Percentiles rank a stretch among this genome's conserved stretches.
Conservation (phyloP, 2,113 vertebrate species). For the Ammodytes marinus region DNA sequence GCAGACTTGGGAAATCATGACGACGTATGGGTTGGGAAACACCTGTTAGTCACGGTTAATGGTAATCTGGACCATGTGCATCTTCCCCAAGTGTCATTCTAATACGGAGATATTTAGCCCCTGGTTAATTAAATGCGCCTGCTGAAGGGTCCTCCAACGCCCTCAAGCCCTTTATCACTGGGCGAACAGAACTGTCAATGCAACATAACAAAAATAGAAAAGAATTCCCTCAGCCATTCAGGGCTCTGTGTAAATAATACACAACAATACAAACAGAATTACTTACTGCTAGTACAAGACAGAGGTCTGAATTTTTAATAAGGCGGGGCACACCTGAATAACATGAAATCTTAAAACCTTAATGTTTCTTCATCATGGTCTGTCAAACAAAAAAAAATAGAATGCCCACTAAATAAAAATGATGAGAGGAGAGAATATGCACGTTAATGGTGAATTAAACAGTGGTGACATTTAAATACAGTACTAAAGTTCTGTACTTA, state of each 20-base stretch:
- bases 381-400: slow-evolving; percentile 7
- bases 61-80: slow-evolving; percentile 58
- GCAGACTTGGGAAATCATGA: slow-evolving; percentile 57
- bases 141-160: slow-evolving; percentile 40
- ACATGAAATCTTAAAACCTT: not conserved
- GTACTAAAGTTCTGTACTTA: not conserved
- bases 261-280: slow-evolving; percentile 37
- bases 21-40: slow-evolving; percentile 47
- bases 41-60: slow-evolving; percentile 75
- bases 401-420: not conserved
- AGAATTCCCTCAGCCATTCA: slow-evolving; percentile 5
- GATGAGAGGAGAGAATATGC: not conserved
- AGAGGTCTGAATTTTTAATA: slow-evolving; percentile 43
- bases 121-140: slow-evolving; percentile 77
- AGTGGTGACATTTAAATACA: not conserved
- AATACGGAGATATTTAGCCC: slow-evolving; percentile 64
- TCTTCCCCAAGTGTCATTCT: slow-evolving; percentile 38
- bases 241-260: slow-evolving; percentile 36
- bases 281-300: slow-evolving; percentile 14
- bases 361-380: slow-evolving; percentile 21
- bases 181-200: slow-evolving; percentile 52
- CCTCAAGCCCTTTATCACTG: slow-evolving; percentile 20
- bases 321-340: slow-evolving; percentile 22
- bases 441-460: not conserved
- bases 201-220: not conserved